Evolutionary conservation across 2,888 invertebrate genomes (phyloP), one percentile per base, ranked within the genome.

Genomic region (Erynnis tages): DNA sequence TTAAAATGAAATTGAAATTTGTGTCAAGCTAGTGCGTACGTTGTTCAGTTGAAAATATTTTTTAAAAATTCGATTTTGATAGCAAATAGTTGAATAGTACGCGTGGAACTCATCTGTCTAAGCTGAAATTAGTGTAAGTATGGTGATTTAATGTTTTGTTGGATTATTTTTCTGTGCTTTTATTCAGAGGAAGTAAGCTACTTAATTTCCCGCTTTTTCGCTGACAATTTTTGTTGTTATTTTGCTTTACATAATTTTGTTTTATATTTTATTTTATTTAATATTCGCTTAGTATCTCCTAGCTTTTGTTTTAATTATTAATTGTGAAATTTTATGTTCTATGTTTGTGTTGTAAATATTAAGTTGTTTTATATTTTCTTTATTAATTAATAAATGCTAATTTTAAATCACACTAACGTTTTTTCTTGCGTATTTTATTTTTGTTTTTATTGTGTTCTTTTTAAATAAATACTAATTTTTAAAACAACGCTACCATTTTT

Each of bases 1-100:
- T 48, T 44, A 29, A 37, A 50, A 37, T 44, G 14, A 44, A 52
- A 52, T 52, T 37, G 40, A 35, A 44, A 44, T 32, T 43, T 50
- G 49, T 50, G 49, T 16, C 10, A 41, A 17, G 27, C 25, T n/a
- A 50, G 41, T 50, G 41, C 10, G 27, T 35, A 32, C 27, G 23
- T 44, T 44, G 52, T 52, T 37, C 44, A 29, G 30, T 37, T 43
- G 38, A 48, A 44, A 44, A 25, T 43, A 37, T 29, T 16, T 44
- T 35, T 35, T 43, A 16, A 49, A 41, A n/a, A 29, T 40, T 27
- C 47, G 48, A 40, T 46, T 40, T 37, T 17, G 34, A 37, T 10
- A 25, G n/a, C n/a, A n/a, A n/a, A n/a, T 14, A 30, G 30, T 30
- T 4, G 29, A 11, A 30, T 6, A 6, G 6, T 13, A 13, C 13